A percentile compares a stretch with the other conserved stretches of the same genome.
Conservation (phyloP, 2,797 vertebrate genomes). For the Scarus forsteni region DNA sequence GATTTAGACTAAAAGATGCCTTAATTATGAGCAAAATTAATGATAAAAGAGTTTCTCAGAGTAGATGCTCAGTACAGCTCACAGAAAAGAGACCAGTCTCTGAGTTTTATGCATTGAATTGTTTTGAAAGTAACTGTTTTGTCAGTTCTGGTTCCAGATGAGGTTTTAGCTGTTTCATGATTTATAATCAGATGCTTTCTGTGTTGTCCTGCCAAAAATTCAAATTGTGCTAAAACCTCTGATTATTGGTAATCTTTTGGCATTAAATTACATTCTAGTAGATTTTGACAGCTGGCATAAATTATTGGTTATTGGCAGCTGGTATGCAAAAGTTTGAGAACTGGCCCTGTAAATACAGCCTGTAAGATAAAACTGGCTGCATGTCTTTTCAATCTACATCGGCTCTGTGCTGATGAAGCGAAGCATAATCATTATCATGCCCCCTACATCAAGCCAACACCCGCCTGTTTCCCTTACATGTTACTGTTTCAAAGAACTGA, state of each 20-base stretch:
- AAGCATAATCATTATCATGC: background rate
- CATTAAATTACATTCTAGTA: slow-evolving; percentile 3
- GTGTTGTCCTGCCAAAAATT: slow-evolving; percentile 12
- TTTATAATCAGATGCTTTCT: background rate
- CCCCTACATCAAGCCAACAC: slow-evolving; percentile 10
- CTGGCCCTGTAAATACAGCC: slow-evolving; percentile 11
- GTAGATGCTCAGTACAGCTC: background rate
- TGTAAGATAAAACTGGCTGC: background rate
- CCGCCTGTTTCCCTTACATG: slow-evolving; percentile 37
- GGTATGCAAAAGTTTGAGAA: background rate
- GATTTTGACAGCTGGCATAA: slow-evolving; percentile 13
- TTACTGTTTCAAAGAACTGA: slow-evolving; percentile 29
- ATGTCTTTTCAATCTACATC: slow-evolving; percentile 2
- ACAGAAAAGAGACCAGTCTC: background rate
- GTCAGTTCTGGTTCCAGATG: background rate
- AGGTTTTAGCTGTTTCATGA: background rate
- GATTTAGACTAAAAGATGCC: too few relatives aligned
- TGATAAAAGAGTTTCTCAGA: background rate
- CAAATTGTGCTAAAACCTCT: background rate
- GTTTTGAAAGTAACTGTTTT: background rate
- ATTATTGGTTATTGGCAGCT: slow-evolving; percentile 1
- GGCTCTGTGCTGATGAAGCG: background rate
- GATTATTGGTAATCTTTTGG: slow-evolving; percentile 15
- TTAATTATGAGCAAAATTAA: background rate
- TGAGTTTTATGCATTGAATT: background rate